Percentiles rank a stretch among this genome's conserved stretches.
phyloP scores from a whole-genome alignment of 2,888 invertebrate genomes.

The Pristionchus exspectatus region DNA sequence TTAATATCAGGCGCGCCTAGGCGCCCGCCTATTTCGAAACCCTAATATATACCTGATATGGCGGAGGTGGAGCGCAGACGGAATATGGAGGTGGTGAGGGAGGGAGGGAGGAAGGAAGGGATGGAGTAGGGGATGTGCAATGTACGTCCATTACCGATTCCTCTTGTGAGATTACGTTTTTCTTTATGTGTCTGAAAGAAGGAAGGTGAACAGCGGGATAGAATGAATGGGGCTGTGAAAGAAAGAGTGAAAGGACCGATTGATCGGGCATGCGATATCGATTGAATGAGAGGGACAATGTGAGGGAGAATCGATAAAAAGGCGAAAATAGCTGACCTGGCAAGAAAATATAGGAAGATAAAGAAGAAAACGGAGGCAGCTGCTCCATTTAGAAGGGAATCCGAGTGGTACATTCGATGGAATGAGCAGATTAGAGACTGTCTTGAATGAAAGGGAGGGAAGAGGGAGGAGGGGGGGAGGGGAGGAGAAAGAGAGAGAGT shows the following conservation, averaged over 20 bases:
- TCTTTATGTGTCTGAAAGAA: slow-evolving; percentile 7
- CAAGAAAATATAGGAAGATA: slow-evolving; percentile 65
- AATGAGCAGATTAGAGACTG: slow-evolving; percentile 12
- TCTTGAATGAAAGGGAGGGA: background rate
- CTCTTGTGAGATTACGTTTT: background rate
- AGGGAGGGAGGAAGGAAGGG: background rate
- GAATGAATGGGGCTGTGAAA: background rate
- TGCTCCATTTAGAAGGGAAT: slow-evolving; percentile 67
- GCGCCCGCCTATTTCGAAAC: no score
- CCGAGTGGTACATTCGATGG: slow-evolving; percentile 61
- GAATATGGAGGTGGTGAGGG: slow-evolving; percentile 34
- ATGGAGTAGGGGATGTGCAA: background rate
- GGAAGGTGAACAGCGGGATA: background rate
- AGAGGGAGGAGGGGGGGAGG: background rate
- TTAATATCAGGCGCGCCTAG: no score
- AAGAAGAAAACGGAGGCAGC: slow-evolving; percentile 68
- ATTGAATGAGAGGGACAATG: background rate
- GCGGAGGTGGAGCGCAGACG: background rate
- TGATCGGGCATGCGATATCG: background rate
- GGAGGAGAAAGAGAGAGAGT: background rate
- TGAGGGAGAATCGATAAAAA: background rate
- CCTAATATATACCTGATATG: background rate
- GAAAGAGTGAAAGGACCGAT: background rate
- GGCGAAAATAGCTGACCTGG: slow-evolving; percentile 59
- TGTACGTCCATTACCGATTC: no score